Evolutionary conservation across 2,888 invertebrate genomes (phyloP), one percentile per base, ranked within the genome.

Genomic region (Dryadula phaetusa): DNA sequence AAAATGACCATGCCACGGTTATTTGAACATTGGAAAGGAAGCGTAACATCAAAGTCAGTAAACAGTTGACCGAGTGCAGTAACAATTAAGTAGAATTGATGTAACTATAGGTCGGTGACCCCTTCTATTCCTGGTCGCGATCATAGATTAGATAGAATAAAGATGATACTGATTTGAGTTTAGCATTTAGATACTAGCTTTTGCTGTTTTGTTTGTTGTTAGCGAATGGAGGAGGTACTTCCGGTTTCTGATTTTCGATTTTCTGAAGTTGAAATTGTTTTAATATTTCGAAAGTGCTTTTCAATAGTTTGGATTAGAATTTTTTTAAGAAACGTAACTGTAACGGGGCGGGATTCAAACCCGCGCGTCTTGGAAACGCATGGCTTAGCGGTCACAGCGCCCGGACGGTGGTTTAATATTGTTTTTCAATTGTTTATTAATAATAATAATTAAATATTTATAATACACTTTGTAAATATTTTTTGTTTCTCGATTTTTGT

Each of bases 81-180:
- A 81, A 85, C 87, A 88, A 90, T 90, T 90, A 90, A 85, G 77
- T 78, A 78, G 74, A 85, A 88, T 87, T 86, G 87, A 88, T 87
- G 87, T 86, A 87, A 83, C 87, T 82, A 78, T 76, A 74, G 88
- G 87, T 85, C 88, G 75, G 76, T 72, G 90, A 80, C 77, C 88
- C 69, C 78, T 80, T 81, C 78, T 87, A 87, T 88, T 87, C 85
- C 86, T 84, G 84, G 82, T 77, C 74, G 47, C 64, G 64, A 66
- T 67, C 77, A 76, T 66, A 80, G 79, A 79, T 73, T 71, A 75
- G 70, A 69, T 69, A 61, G 44, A 32, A 60, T 12, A 18, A 25
- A 60, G 60, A 60, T 44, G 28, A 5, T 8, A 44, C 6, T 5
- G 44, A 18, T 14, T 56, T 25, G 22, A 7, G 5, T 4, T 4